Base-by-base conservation (phyloP, 2,797 vertebrate species). In the Cygnus olor region DNA sequence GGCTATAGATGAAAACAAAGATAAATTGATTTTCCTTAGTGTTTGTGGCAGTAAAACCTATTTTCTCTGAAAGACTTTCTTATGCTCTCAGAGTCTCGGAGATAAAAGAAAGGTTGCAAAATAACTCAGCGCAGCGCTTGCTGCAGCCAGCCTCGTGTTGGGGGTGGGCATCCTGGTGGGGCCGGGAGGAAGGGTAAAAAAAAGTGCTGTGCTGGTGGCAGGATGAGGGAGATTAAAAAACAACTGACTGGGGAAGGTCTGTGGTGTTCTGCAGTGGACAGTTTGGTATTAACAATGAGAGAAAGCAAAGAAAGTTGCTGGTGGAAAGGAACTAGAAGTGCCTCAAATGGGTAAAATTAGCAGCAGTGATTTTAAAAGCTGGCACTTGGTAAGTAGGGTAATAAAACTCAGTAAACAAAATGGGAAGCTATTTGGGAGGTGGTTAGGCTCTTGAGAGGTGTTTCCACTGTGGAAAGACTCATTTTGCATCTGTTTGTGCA, bases 331-430 rank as follows among this genome's bases (percentile, higher is more conserved):
- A 92, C 57, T 93, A 78, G 85, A 90, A 95, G 92, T 80, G 84
- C 80, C 86, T 84, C 92, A 71, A 92, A 90, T 49, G 3, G 71
- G 94, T 94, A 76, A 93, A 95, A 96, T 95, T 85, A 95, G 84
- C 81, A 69, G 68, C 64, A 58, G 84, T 88, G 89, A 32, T 83
- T 90, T 89, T 45, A 38, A 85, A 94, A 95, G 53, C 36, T 60
- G 84, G 61, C 81, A n/a, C 84, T 72, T 32, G 90, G 93, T 90
- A 85, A 74, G 45, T 28, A 65, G 81, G 89, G 89, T 84, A 65
- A 76, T 96, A 90, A 91, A 93, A n/a, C n/a, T 89, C 81, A 34
- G 69, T 80, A 95, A 95, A 95, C 92, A 95, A 65, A 96, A 80
- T 56, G 42, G 65, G 78, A 20, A 89, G 79, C 72, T 89, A 60